phyloP scores from a whole-genome alignment of 2,113 vertebrate species.

The Sinocyclocheilus grahami region DNA sequence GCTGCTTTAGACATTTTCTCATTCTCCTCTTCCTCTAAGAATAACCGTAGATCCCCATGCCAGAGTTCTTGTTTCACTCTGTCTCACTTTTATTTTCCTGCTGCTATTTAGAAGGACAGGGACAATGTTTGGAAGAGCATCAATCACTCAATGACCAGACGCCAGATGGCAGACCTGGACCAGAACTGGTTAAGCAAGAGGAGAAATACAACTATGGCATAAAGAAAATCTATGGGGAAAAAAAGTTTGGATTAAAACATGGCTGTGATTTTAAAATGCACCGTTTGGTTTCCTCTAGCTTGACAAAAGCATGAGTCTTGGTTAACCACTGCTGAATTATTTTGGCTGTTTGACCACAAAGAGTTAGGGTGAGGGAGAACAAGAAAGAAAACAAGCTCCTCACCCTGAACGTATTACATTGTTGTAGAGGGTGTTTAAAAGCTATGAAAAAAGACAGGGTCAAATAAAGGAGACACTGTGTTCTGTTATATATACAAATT shows the following conservation, averaged over 20 bases:
- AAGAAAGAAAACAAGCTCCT: constrained; percentile 15
- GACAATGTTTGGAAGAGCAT: constrained; percentile 67
- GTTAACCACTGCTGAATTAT: constrained; percentile 54
- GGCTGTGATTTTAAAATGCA: constrained; percentile 19
- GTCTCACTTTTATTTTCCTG: constrained; percentile 52
- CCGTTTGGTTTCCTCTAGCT: constrained; percentile 6
- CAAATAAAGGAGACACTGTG: neutral
- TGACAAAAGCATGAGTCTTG: constrained; percentile 49
- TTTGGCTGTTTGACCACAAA: constrained; percentile 30
- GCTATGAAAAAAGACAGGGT: neutral
- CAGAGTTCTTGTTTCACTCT: constrained; percentile 47
- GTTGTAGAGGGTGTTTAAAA: neutral
- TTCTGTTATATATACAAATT: neutral
- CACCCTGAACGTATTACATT: constrained; percentile 25
- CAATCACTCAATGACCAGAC: constrained; percentile 56
- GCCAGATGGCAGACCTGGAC: constrained; percentile 30
- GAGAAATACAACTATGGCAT: no score
- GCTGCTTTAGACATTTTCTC: constrained; percentile 78
- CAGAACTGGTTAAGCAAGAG: constrained; percentile 29
- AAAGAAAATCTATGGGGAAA: neutral
- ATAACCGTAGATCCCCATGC: constrained; percentile 65
- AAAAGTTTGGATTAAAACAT: constrained; percentile 8
- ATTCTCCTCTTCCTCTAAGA: constrained; percentile 75
- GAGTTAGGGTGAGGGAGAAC: constrained; percentile 19
- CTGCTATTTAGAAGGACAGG: constrained; percentile 56